These are phyloP conservation scores for Cynocephalus volans DNA, from an alignment of 2,113 vertebrate species.

Conservation along the genomic window DNA sequence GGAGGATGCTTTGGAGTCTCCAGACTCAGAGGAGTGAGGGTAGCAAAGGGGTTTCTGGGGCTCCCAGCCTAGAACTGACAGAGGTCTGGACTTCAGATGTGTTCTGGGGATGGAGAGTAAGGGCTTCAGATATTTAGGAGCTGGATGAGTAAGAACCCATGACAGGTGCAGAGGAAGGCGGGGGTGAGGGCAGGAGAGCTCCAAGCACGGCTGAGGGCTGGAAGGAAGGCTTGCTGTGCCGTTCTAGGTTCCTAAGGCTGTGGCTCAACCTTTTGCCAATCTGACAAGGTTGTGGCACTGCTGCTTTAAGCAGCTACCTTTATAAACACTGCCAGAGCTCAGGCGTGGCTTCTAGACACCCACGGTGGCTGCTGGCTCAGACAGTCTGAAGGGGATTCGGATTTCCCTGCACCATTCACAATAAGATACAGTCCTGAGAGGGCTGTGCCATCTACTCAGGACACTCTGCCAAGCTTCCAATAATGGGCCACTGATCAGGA, in stretches of 20 bases:
- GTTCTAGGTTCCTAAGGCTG: neutral
- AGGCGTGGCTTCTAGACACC: neutral
- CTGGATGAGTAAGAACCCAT: neutral
- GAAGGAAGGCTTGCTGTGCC: neutral
- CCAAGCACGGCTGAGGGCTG: neutral
- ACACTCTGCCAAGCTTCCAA: rapidly evolving
- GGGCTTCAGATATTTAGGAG: neutral
- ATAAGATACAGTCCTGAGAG: neutral
- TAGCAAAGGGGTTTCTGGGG: neutral
- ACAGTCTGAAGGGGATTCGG: rapidly evolving
- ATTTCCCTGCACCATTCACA: neutral
- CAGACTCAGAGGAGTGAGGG: no score
- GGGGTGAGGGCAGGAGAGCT: neutral
- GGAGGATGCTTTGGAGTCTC: neutral
- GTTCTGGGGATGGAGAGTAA: neutral
- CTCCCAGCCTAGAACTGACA: neutral
- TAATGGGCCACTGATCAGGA: neutral
- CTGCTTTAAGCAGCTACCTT: neutral
- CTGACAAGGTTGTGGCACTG: neutral
- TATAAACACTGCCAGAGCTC: neutral
- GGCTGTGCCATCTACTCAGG: neutral
- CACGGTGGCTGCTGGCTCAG: neutral
- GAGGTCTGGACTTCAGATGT: neutral
- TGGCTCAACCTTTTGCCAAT: neutral
- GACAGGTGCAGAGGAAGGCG: neutral